Conservation (phyloP, 2,113 vertebrate species). For the Phylloscopus trochilus region DNA sequence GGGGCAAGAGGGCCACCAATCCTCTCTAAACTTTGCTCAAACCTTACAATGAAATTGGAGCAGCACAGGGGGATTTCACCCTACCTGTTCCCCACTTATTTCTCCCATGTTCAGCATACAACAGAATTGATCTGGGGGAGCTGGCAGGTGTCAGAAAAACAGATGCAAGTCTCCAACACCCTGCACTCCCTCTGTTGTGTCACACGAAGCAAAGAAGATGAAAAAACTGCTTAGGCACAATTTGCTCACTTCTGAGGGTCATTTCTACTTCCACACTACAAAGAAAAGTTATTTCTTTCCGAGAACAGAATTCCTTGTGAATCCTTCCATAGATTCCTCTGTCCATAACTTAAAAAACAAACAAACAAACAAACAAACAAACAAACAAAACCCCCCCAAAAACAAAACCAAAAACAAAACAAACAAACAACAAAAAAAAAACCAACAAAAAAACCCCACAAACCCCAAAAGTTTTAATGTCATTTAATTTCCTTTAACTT, state of each 20-base stretch:
- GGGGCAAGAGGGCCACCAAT: background rate
- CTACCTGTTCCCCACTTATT: background rate
- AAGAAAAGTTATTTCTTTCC: background rate
- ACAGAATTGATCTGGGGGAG: background rate
- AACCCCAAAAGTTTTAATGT: background rate
- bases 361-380: no score
- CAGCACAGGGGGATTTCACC: background rate
- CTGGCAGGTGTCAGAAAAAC: background rate
- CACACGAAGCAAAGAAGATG: background rate
- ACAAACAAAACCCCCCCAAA: no score
- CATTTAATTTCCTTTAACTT: background rate
- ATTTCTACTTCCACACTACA: background rate
- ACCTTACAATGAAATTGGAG: background rate
- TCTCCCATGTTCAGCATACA: background rate
- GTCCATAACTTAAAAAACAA: background rate
- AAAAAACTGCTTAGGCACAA: background rate
- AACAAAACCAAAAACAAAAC: no score
- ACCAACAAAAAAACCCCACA: no score
- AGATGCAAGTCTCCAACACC: background rate
- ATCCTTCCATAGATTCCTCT: background rate
- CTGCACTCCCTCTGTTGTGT: background rate
- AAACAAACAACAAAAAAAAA: no score
- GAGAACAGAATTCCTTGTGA: background rate
- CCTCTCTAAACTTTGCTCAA: background rate
- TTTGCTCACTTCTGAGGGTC: background rate